These are phyloP conservation scores for Vulpes lagopus DNA, from an alignment of 2,113 vertebrate species.

Conservation along the genomic window DNA sequence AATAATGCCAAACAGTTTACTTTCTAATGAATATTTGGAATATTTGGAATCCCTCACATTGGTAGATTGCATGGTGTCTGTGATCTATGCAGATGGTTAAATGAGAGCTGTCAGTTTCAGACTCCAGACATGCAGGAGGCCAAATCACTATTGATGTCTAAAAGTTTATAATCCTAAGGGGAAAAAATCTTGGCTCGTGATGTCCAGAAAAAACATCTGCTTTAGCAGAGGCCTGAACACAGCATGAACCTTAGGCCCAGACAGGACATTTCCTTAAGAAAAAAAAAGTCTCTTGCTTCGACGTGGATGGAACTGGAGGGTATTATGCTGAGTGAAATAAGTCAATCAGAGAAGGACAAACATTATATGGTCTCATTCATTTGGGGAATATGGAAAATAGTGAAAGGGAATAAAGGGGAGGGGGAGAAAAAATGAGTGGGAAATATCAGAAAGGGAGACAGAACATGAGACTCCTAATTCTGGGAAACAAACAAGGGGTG, in stretches of 20 bases:
- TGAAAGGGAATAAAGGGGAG: no score
- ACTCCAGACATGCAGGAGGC: neutral
- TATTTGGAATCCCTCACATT: neutral
- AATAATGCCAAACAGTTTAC: conserved; percentile 34
- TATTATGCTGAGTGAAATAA: no score
- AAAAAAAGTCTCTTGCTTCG: no score
- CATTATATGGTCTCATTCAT: no score
- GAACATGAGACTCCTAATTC: no score
- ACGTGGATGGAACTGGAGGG: no score
- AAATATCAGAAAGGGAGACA: no score
- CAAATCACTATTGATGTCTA: conserved; percentile 19
- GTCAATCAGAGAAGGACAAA: no score
- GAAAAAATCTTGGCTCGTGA: neutral
- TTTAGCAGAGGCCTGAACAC: neutral
- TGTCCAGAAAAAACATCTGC: neutral
- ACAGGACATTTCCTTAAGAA: neutral
- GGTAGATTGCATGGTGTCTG: neutral
- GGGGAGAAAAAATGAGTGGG: no score
- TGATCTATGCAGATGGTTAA: neutral
- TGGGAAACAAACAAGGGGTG: no score
- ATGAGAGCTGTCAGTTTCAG: neutral
- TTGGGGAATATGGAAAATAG: no score
- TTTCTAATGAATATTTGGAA: conserved; percentile 30
- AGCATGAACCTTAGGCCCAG: neutral
- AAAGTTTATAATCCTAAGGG: neutral